Conservation (phyloP, 2,888 invertebrate genomes). For the Erpobdella octoculata region DNA sequence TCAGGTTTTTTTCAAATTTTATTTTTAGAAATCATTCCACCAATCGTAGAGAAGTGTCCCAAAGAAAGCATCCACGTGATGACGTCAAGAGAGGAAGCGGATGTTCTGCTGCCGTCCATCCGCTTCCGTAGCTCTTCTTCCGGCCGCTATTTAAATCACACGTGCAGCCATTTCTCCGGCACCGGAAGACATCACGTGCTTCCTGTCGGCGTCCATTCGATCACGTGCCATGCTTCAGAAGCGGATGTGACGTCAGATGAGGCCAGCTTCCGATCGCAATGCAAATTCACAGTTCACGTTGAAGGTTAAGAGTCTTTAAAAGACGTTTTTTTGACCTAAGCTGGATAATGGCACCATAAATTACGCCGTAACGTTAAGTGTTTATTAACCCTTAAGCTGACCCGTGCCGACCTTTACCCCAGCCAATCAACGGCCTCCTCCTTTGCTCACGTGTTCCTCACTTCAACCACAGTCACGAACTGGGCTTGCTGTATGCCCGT, state of each 20-base stretch:
- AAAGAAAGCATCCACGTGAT: background rate
- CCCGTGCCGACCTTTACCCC: constrained; percentile 34
- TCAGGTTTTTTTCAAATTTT: background rate
- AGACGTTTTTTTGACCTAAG: background rate
- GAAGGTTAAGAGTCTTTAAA: background rate
- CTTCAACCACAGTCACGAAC: constrained; percentile 3
- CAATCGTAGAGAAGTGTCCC: constrained; percentile 7
- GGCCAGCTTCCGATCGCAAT: background rate
- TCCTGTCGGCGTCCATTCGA: background rate
- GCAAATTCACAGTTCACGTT: background rate
- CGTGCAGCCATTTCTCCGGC: background rate
- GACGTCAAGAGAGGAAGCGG: background rate
- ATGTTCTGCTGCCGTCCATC: background rate
- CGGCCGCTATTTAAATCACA: background rate
- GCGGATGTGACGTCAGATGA: background rate
- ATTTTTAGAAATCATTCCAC: constrained; percentile 19
- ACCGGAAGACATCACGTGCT: background rate
- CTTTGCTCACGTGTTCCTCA: constrained; percentile 30
- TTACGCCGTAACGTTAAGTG: no score
- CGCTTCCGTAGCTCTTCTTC: background rate
- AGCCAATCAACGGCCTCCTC: constrained; percentile 36
- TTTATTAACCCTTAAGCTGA: constrained; percentile 35
- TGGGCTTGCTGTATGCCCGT: background rate
- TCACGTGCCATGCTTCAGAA: background rate
- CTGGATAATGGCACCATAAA: no score